These are phyloP conservation scores for Eilema sororculum DNA, from an alignment of 2,888 invertebrate genomes.

Conservation along the genomic window DNA sequence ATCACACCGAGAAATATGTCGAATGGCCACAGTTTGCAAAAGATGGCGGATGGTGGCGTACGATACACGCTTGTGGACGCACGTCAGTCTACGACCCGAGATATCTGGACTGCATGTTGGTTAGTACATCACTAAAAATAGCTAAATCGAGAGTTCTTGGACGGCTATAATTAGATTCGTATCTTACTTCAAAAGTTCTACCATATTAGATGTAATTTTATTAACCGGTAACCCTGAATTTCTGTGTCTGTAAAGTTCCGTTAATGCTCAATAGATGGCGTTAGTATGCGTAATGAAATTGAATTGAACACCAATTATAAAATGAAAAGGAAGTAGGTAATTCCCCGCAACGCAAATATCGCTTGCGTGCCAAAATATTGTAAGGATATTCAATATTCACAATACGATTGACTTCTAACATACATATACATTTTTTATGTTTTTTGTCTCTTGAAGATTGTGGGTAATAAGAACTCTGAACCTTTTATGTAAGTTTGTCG, in stretches of 20 bases:
- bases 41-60: slow-evolving; percentile 98
- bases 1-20: slow-evolving; percentile 96
- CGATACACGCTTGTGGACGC: slow-evolving; percentile 97
- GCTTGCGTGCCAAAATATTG: neutral
- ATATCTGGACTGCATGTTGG: slow-evolving; percentile 97
- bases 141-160: slow-evolving; percentile 3
- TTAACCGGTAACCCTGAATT: slow-evolving; percentile 27
- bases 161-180: slow-evolving; percentile 23
- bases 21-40: slow-evolving; percentile 97
- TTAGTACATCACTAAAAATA: slow-evolving; percentile 58
- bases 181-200: slow-evolving; percentile 29
- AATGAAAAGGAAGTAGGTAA: neutral
- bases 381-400: neutral
- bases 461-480: too few species aligned
- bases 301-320: neutral
- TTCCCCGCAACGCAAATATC: too few species aligned
- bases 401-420: too few species aligned
- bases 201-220: slow-evolving; percentile 25
- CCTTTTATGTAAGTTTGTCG: too few species aligned
- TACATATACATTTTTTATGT: too few species aligned
- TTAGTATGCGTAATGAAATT: slow-evolving; percentile 13
- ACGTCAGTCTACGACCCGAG: slow-evolving; percentile 98
- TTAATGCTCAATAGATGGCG: slow-evolving; percentile 33
- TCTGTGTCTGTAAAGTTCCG: slow-evolving; percentile 11
- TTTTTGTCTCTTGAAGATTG: too few species aligned